Base-by-base conservation (phyloP, 2,888 invertebrate species). In the Acronicta psi region DNA sequence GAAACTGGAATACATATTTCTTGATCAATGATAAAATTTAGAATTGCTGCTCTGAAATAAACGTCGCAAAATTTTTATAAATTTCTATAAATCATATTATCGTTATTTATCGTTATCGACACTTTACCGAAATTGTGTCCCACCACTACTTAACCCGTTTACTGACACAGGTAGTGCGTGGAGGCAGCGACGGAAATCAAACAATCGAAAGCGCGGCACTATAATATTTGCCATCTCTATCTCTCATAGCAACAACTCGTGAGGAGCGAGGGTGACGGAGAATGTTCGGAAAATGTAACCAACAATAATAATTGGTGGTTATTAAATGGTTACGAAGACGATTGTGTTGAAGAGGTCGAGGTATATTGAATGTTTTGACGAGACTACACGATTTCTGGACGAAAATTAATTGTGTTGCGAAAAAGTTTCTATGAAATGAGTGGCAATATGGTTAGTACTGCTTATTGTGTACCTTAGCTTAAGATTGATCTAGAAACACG, bases 141-240 rank as follows among this genome's bases (percentile, higher is more conserved):
- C 79, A 65, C 54, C 83, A 23, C 79, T 80, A 77, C 29, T 16
- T 79, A 82, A 85, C 82, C 77, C 75, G 77, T 85, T 82, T 81
- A 81, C 74, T 70, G 77, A 77, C 80, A 80, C 79, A 83, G 83
- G 83, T 85, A 85, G 80, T 79, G 81, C 78, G 76, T 77, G 67
- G 73, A 60, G 61, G 58, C 69, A 46, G 46, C 50, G 59, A 67
- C 82, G 86, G 86, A 88, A 85, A 88, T 88, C 88, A 87, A 86
- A 88, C 87, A 87, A 87, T 88, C 84, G 80, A 70, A 72, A 77
- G 64, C 59, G 56, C 53, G 43, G 55, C 69, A 64, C 31, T 52
- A 38, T 58, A 25, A 38, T 58, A 25, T 50, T 29, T 37, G 41
- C 42, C 46, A 51, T 71, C 66, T 65, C 67, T 17, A 63, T 55